Percentiles rank a stretch among this genome's conserved stretches.
phyloP scores from a whole-genome alignment of 2,113 vertebrate species.

The Plotosus lineatus region DNA sequence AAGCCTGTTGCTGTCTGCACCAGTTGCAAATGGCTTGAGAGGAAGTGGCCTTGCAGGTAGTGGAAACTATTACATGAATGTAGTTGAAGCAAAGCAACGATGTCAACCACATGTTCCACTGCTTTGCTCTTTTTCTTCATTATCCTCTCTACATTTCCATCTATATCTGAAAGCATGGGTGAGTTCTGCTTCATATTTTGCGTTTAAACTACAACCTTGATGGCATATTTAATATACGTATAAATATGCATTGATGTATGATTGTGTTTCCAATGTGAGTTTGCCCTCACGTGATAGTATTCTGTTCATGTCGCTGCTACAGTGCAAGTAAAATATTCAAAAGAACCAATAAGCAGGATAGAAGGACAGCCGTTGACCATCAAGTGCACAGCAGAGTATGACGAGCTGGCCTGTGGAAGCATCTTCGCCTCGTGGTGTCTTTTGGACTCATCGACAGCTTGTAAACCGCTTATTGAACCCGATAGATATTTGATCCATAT shows the following conservation, averaged over 20 bases:
- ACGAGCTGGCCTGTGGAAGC: background rate
- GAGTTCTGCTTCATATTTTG: background rate
- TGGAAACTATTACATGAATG: background rate
- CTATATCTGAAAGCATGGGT: background rate
- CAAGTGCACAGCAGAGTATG: conserved; percentile 30
- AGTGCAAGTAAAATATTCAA: conserved; percentile 34
- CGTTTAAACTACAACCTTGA: background rate
- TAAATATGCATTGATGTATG: background rate
- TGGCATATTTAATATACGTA: background rate
- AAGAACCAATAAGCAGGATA: background rate
- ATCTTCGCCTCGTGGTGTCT: background rate
- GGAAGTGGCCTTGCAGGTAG: conserved; percentile 25
- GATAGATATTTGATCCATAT: background rate
- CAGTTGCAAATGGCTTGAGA: background rate
- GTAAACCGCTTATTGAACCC: background rate
- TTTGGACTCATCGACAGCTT: fast-evolving
- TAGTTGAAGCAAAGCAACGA: background rate
- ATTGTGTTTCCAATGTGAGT: background rate
- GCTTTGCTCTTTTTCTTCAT: background rate
- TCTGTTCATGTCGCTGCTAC: background rate
- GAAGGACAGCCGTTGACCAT: conserved; percentile 21
- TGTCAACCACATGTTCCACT: background rate
- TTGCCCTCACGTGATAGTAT: background rate
- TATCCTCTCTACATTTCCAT: background rate
- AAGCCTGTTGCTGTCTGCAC: background rate